A percentile compares a stretch with the other conserved stretches of the same genome.
Conservation (phyloP, 2,113 vertebrate species). For the Leptodactylus fuscus region DNA sequence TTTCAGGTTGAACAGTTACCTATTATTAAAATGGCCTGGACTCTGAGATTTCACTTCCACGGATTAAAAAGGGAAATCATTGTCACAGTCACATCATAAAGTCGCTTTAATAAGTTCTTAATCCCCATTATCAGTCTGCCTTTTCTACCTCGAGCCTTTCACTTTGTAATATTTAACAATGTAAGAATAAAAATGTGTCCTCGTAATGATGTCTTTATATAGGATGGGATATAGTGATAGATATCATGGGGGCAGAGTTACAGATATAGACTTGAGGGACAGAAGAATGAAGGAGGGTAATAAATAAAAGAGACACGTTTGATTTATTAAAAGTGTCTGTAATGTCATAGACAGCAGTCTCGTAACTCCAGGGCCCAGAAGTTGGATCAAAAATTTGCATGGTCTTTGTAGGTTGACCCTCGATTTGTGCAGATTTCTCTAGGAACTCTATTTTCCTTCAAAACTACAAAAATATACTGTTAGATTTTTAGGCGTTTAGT, state of each 20-base stretch:
- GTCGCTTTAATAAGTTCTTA: conserved; percentile 50
- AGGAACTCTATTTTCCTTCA: no score
- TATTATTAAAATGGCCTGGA: conserved; percentile 34
- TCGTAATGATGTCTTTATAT: conserved; percentile 36
- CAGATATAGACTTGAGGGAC: background rate
- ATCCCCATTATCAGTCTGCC: conserved; percentile 27
- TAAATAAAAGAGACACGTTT: background rate
- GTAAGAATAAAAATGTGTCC: conserved; percentile 3
- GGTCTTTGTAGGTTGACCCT: no score
- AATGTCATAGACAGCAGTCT: no score
- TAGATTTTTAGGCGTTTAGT: no score
- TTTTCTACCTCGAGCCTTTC: conserved; percentile 37
- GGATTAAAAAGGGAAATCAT: conserved; percentile 35
- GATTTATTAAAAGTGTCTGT: background rate
- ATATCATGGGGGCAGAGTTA: background rate
- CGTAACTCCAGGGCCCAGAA: no score
- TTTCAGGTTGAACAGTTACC: conserved; percentile 30
- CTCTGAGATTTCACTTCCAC: conserved; percentile 21
- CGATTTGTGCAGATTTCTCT: no score
- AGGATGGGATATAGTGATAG: background rate
- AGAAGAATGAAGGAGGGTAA: background rate
- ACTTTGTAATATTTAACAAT: conserved; percentile 50
- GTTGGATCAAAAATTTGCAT: no score
- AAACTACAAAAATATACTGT: no score
- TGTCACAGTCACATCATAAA: conserved; percentile 30